Evolutionary conservation across 2,888 invertebrate species (phyloP), one percentile per base, ranked within the genome.

Genomic region (Dysmachus trigonus): DNA sequence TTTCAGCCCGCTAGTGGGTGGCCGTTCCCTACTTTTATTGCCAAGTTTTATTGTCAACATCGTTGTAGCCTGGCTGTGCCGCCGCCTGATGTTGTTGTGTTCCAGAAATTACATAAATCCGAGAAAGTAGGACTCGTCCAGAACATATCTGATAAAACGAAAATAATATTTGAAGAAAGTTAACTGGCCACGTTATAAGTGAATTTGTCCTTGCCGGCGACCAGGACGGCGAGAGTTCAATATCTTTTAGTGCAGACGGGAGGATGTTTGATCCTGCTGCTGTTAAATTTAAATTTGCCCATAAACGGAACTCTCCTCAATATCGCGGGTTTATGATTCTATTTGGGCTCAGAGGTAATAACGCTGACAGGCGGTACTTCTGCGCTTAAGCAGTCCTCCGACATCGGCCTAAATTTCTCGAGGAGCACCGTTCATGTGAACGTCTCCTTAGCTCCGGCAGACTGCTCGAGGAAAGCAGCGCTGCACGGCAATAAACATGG

Each of bases 1-100:
- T 38, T 74, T 35, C 13, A 41, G 38, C 22, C 38, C 76, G 18
- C 76, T 76, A 38, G 76, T 38, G 76, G 76, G 76, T 41, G 76
- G 76, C 22, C 38, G 38, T 38, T 76, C 18, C 27, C 76, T 38
- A 38, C 76, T 76, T 76, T 76, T 41, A 76, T 76, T 76, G 76
- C 76, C 33, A 76, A 76, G 76, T 76, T 76, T 76, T 76, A 76
- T 76, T 35, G 76, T 76, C 76, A 76, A 76, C 76, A 41, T n/a
- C 41, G 22, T 27, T 41, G 76, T 76, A 38, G 35, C 76, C 4
- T 76, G 76, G 18, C 38, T 7, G 76, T 76, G 76, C 27, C 62
- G 62, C 62, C 13, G 27, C 2, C 62, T 10, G 27, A 27, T 27
- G 22, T 27, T 62, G 62, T 62, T 22, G 31, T 76, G 33, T 27